Percentiles rank a stretch among this genome's conserved stretches.
Evolutionary conservation across 2,113 vertebrate species (phyloP).

Genomic region (Eretmochelys imbricata): DNA sequence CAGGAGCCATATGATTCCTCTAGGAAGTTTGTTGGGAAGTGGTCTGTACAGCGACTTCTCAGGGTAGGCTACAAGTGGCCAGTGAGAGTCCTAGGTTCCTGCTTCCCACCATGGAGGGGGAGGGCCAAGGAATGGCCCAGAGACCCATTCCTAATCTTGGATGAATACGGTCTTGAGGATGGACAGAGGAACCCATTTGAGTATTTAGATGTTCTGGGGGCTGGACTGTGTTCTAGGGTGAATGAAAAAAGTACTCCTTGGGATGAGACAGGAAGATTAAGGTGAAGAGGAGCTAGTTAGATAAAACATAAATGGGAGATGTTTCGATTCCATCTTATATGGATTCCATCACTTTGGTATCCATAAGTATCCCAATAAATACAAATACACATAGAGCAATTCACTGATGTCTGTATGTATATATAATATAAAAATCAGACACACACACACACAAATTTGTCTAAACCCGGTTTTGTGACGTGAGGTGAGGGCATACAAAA

Average conservation of each 20-base stretch:
- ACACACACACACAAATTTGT: background rate
- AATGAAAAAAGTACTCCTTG: background rate
- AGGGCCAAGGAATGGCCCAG: rapidly evolving
- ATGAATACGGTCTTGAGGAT: background rate
- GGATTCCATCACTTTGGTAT: no score
- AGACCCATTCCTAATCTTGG: background rate
- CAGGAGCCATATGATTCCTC: background rate
- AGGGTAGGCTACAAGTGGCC: background rate
- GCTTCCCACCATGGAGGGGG: background rate
- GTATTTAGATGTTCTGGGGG: background rate
- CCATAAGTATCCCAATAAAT: background rate
- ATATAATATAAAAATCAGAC: no score
- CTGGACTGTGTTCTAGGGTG: background rate
- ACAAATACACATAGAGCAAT: no score
- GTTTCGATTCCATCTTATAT: background rate
- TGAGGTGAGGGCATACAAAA: background rate
- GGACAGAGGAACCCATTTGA: background rate
- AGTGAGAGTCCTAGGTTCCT: background rate
- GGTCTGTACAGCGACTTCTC: rapidly evolving
- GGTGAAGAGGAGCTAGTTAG: background rate
- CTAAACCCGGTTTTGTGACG: background rate
- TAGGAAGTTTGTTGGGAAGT: background rate
- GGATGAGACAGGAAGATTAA: background rate
- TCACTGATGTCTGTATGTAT: background rate
- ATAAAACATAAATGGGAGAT: background rate